Base-by-base conservation (phyloP, 2,113 vertebrate species). In the Oreochromis aureus region DNA sequence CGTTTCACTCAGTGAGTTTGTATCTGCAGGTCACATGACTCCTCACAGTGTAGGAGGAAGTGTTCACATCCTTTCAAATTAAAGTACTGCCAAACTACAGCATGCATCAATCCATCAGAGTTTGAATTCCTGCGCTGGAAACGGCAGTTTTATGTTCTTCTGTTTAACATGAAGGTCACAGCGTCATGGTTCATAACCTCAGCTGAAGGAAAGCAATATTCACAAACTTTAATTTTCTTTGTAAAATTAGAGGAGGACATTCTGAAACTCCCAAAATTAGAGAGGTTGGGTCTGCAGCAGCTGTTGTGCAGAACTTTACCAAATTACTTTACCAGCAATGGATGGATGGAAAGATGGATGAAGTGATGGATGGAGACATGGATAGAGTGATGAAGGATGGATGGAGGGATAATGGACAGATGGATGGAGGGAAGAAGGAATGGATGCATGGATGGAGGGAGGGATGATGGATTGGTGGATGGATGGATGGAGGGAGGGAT, bases 391-490 rank as follows among this genome's bases (percentile, higher is more conserved):
- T 13, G 2, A 11, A 12, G 5, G 10, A 39, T 39, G 36, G 9
- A 44, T 5, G 46, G 46, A 8, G 7, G 4, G 1, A 18, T 18
- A 4, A 6, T 32, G 32, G 32, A 34, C 2, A 6, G 32, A 34
- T 34, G 6, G 32, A 34, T 6, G 32, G 32, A 32, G 5, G 5
- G 2, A 7, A 2, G 15, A 1, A 7, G 7, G 2, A 3, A 18
- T 12, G 39, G 0, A 36, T 32, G 32, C 3, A 32, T 32, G 34
- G 34, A 34, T 7, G 7, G 34, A 36, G 8, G 7, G 7, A 2
- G 10, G 36, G 36, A 39, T 10, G 12, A 15, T 44, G 41, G 24
- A 27, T 27, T 5, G 39, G 4, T 11, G 18, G 18, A 2, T 13
- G 12, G 5, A 46, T 9, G 36, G 36, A 36, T 36, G 2, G 2